Evolutionary conservation across 2,113 vertebrate species (phyloP).

Genomic region (Antechinus stuartii): DNA sequence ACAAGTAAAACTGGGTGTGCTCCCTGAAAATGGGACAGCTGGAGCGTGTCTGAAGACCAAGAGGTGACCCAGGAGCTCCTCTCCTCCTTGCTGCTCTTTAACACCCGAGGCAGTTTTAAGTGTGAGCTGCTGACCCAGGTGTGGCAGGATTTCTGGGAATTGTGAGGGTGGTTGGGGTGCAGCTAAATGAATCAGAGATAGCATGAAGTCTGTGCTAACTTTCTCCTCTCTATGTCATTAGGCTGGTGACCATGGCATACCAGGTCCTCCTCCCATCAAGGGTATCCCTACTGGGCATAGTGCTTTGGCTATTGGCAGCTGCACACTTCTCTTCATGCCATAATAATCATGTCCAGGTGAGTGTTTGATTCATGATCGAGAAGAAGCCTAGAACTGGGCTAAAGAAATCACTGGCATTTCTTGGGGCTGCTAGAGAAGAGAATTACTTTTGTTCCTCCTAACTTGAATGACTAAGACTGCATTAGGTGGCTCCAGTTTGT

Average conservation of each 20-base stretch:
- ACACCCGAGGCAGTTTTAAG: not conserved
- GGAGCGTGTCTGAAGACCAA: not conserved
- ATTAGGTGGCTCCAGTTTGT: not conserved
- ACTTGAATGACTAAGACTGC: not conserved
- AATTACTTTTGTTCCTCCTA: conserved; percentile 27
- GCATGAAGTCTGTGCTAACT: conserved; percentile 26
- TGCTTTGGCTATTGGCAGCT: conserved; percentile 56
- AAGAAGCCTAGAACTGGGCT: not conserved
- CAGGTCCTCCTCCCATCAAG: conserved; percentile 17
- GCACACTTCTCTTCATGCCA: conserved; percentile 65
- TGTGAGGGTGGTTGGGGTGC: not conserved
- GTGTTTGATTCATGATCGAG: conserved; percentile 30
- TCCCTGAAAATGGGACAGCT: not conserved
- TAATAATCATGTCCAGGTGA: conserved; percentile 68
- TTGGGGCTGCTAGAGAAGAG: conserved; percentile 1
- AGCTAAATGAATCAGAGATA: not conserved
- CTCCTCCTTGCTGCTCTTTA: not conserved
- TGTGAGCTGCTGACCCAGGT: not conserved
- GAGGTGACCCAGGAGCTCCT: not conserved
- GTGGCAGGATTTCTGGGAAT: not conserved
- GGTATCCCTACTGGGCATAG: conserved; percentile 46
- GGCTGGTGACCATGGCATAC: conserved; percentile 27
- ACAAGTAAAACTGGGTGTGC: not conserved
- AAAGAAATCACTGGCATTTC: conserved; percentile 15
- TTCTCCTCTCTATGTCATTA: conserved; percentile 58